Percentiles rank a stretch among this genome's conserved stretches.
Evolutionary conservation across 2,888 invertebrate genomes (phyloP).

Genomic region (Isoperla grammatica): DNA sequence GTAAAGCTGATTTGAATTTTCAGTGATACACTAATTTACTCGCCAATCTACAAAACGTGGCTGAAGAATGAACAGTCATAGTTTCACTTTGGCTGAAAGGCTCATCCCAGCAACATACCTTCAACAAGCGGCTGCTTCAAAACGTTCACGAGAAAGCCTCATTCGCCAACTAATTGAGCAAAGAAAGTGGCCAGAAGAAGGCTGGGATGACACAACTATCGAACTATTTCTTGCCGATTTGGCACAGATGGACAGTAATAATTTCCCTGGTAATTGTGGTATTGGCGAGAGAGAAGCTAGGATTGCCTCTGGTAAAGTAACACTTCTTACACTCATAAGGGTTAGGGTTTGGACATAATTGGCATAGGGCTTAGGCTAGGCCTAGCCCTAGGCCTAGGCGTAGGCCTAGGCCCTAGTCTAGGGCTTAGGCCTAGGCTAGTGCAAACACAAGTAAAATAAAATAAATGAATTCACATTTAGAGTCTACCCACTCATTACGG

Average conservation of each 20-base stretch:
- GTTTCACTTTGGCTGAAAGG: slow-evolving; percentile 49
- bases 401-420: too few species aligned
- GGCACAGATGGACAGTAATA: slow-evolving; percentile 73
- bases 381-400: too few species aligned
- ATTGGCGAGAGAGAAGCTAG: slow-evolving; percentile 74
- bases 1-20: too few species aligned
- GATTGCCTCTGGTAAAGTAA: slow-evolving; percentile 52
- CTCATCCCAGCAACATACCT: slow-evolving; percentile 59
- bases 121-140: slow-evolving; percentile 56
- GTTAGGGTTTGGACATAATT: too few species aligned
- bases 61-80: slow-evolving; percentile 47
- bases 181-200: slow-evolving; percentile 65
- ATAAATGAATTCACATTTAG: too few species aligned
- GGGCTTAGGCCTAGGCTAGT: too few species aligned
- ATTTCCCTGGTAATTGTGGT: slow-evolving; percentile 65
- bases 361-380: too few species aligned
- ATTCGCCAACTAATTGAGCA: slow-evolving; percentile 56
- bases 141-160: slow-evolving; percentile 52
- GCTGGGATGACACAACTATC: slow-evolving; percentile 67
- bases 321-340: too few species aligned
- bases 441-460: too few species aligned
- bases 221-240: slow-evolving; percentile 63
- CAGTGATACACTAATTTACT: too few species aligned
- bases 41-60: not conserved
- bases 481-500: too few species aligned